phyloP scores from a whole-genome alignment of 1,140 invertebrate species.

The Pectinophora gossypiella region DNA sequence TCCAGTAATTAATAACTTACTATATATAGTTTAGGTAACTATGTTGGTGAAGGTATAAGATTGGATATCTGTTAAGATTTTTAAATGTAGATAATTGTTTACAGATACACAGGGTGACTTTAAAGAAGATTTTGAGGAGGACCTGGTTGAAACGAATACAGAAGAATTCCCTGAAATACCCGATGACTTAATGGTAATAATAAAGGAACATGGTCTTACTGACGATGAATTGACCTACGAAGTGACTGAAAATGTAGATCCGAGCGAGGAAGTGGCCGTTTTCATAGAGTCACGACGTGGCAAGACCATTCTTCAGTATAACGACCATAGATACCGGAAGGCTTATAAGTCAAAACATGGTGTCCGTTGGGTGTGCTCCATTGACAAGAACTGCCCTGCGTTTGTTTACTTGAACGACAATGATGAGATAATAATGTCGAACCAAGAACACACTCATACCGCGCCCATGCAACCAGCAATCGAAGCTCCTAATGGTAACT shows the following conservation, averaged over 20 bases:
- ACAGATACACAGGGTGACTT: too few species aligned
- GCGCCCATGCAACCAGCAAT: background rate
- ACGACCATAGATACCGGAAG: constrained; percentile 43
- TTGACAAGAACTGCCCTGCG: constrained; percentile 32
- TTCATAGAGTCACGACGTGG: constrained; percentile 41
- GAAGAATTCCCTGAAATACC: background rate
- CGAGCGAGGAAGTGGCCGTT: constrained; percentile 23
- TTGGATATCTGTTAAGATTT: too few species aligned
- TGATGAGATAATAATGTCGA: constrained; percentile 42
- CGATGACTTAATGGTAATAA: background rate
- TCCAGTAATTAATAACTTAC: too few species aligned
- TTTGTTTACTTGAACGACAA: constrained; percentile 42
- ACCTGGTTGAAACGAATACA: too few species aligned
- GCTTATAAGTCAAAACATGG: constrained; percentile 36
- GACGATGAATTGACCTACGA: background rate
- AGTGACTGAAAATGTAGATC: background rate
- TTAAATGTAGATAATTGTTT: too few species aligned
- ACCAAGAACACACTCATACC: constrained; percentile 31
- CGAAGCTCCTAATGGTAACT: too few species aligned
- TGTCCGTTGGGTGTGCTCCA: constrained; percentile 42
- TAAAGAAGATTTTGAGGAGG: too few species aligned
- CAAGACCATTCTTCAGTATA: constrained; percentile 41
- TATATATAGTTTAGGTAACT: too few species aligned
- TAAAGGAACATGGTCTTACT: background rate
- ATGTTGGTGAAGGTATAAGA: too few species aligned